These are phyloP conservation scores for Meteorus cinctellus DNA, from an alignment of 2,888 invertebrate genomes.

Conservation along the genomic window DNA sequence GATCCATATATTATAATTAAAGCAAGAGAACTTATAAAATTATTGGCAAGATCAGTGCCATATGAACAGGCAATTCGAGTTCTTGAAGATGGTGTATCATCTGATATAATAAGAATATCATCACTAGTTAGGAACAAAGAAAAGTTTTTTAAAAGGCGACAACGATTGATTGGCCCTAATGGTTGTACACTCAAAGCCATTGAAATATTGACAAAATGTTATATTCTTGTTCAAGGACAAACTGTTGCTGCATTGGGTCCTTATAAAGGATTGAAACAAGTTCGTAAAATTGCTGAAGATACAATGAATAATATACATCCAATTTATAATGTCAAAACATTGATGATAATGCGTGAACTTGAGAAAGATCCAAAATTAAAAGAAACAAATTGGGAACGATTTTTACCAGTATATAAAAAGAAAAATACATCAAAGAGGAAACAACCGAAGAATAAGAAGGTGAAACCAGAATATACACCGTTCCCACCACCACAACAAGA, in stretches of 20 bases:
- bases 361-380: constrained; percentile 93
- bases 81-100: constrained; percentile 90
- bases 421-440: constrained; percentile 93
- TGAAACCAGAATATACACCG: constrained; percentile 96
- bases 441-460: constrained; percentile 88
- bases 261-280: constrained; percentile 87
- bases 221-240: constrained; percentile 96
- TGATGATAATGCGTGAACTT: constrained; percentile 98
- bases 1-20: constrained; percentile 98
- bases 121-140: constrained; percentile 92
- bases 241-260: constrained; percentile 98
- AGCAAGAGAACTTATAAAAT: constrained; percentile 95
- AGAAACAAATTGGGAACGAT: constrained; percentile 97
- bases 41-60: constrained; percentile 96
- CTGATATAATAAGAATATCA: constrained; percentile 98
- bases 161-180: constrained; percentile 96
- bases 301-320: constrained; percentile 99
- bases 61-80: constrained; percentile 94
- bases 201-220: constrained; percentile 96
- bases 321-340: constrained; percentile 96
- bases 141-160: constrained; percentile 94
- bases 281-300: constrained; percentile 92
- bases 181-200: constrained; percentile 99
- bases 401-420: constrained; percentile 93
- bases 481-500: constrained; percentile 96